These are phyloP conservation scores for Macaca nemestrina DNA, from an alignment of 2,113 vertebrate genomes.

Conservation along the genomic window DNA sequence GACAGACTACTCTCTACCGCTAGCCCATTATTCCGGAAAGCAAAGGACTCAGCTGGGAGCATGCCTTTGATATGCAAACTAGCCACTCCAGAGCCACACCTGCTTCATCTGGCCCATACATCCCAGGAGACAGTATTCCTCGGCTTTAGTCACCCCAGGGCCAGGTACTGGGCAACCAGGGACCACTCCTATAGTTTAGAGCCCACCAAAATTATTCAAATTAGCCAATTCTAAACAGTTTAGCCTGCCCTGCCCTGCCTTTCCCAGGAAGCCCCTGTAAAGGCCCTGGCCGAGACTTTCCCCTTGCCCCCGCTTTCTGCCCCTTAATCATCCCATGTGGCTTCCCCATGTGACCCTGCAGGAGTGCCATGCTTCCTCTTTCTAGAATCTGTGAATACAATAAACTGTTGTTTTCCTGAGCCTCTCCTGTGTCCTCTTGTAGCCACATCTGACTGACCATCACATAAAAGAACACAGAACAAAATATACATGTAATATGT, in stretches of 20 bases:
- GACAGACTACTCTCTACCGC: neutral
- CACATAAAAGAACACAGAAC: neutral
- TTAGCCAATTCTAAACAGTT: neutral
- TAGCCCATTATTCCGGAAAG: neutral
- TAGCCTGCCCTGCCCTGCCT: neutral
- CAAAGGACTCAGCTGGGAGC: neutral
- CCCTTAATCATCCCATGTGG: neutral
- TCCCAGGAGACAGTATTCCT: neutral
- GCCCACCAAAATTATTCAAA: neutral
- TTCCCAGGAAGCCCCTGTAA: neutral
- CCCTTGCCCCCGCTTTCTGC: too few relatives aligned
- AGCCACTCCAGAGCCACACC: neutral
- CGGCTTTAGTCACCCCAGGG: neutral
- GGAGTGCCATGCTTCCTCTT: neutral
- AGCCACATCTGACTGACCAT: too few relatives aligned
- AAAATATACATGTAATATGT: neutral
- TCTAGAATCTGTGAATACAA: too few relatives aligned
- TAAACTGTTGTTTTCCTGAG: neutral
- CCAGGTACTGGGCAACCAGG: neutral
- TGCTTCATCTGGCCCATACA: neutral
- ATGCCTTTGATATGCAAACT: neutral
- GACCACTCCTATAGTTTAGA: neutral
- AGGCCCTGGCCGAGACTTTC: neutral
- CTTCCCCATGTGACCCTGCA: neutral
- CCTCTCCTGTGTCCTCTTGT: neutral